These are phyloP conservation scores for Sterrhoptilus dennistouni DNA, from an alignment of 2,113 vertebrate genomes.

Conservation along the genomic window DNA sequence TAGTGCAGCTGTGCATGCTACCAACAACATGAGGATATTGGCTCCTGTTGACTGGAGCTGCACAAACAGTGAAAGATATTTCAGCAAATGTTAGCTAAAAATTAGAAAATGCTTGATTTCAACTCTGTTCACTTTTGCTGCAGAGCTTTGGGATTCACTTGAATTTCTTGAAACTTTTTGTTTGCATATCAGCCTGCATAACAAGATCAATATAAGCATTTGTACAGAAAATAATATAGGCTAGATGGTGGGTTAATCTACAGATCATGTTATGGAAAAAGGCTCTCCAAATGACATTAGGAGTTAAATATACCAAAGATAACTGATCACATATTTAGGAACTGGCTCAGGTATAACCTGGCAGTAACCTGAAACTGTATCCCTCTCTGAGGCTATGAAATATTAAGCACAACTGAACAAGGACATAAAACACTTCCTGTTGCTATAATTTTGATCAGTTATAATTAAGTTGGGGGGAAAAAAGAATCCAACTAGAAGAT, in stretches of 20 bases:
- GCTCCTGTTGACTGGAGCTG: not conserved
- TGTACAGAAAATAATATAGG: not conserved
- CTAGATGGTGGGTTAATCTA: not conserved
- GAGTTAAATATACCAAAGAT: not conserved
- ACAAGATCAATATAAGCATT: not conserved
- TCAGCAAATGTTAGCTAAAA: not conserved
- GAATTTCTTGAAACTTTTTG: not conserved
- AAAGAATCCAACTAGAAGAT: not conserved
- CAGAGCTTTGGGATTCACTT: not conserved
- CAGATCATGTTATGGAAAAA: not conserved
- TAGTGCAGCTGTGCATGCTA: not conserved
- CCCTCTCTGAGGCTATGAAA: not conserved
- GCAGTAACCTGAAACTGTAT: not conserved
- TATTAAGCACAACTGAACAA: not conserved
- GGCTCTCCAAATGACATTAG: not conserved
- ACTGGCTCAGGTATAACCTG: not conserved
- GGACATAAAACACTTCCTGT: not conserved
- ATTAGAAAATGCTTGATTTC: not conserved
- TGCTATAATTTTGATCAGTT: not conserved
- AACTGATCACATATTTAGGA: not conserved
- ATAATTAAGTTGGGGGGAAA: not conserved
- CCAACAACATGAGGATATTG: not conserved
- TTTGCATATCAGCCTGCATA: not conserved
- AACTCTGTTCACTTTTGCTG: not conserved
- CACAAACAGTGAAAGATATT: not conserved